A percentile compares a stretch with the other conserved stretches of the same genome.
phyloP scores from a whole-genome alignment of 2,888 invertebrate species.

The Ptilodon capucinus region DNA sequence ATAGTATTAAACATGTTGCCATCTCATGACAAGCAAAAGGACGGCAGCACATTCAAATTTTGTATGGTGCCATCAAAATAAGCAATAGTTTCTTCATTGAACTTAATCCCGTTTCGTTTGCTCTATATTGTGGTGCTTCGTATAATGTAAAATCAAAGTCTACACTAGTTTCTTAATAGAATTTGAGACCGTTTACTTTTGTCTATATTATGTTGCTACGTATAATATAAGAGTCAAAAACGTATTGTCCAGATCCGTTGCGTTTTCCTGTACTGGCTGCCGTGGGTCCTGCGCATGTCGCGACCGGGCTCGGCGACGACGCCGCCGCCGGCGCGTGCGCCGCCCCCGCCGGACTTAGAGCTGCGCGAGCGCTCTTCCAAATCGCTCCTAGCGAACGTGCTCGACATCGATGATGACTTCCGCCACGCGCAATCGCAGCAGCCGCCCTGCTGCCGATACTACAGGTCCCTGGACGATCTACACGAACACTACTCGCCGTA shows the following conservation, averaged over 20 bases:
- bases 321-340: constrained; percentile 85
- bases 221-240: background rate
- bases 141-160: too few species aligned
- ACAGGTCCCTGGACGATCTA: constrained; percentile 87
- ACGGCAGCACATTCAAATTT: too few species aligned
- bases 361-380: constrained; percentile 95
- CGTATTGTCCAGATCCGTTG: constrained; percentile 87
- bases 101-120: too few species aligned
- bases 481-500: constrained; percentile 83
- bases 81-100: too few species aligned
- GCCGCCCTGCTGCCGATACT: constrained; percentile 89
- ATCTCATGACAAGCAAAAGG: too few species aligned
- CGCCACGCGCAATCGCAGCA: constrained; percentile 90
- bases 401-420: constrained; percentile 98
- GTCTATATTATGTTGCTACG: too few species aligned
- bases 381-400: constrained; percentile 96
- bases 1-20: too few species aligned
- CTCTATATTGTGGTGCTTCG: too few species aligned
- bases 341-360: constrained; percentile 92
- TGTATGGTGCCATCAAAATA: too few species aligned
- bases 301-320: constrained; percentile 85
- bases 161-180: too few species aligned
- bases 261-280: constrained; percentile 98
- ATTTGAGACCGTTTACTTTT: too few species aligned
- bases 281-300: constrained; percentile 97